Evolutionary conservation across 2,888 invertebrate genomes (phyloP), one percentile per base, ranked within the genome.

Genomic region (Epistrophe grossulariae): DNA sequence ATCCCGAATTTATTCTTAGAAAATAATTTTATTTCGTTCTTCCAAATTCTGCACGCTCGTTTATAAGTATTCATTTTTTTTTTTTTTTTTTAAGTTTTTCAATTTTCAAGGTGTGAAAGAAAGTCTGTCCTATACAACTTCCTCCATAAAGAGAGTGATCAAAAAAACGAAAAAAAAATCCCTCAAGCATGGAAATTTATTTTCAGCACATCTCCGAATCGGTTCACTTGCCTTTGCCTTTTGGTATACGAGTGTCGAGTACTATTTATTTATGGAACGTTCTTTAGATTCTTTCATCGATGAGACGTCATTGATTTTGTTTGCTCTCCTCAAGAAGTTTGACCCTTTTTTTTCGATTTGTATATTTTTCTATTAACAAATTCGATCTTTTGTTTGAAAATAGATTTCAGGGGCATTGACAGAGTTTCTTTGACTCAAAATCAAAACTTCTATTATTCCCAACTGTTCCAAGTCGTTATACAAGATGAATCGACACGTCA

Each of bases 321-420:
- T 55, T 52, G 5, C 19, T 50, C 50, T 31, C 28, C 13, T 45
- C 31, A 11, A 48, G 13, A 9, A 9, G 9, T 40, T 68, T 35
- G 43, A 76, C 62, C 60, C 24, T 24, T 24, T 68, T n/a, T 17
- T 70, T 68, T 76, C 45, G n/a, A 24, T n/a, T 50, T 40, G n/a
- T 17, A 8, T 24, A 17, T 3, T 24, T 62, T 7, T 68, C 60
- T 77, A 55, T 73, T 59, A 38, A 38, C 24, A n/a, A 45, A 31
- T 70, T 52, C 35, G 40, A 52, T 62, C 81, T 78, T 81, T 78
- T 85, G 81, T 81, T 66, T 70, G n/a, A 38, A 85, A 85, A 79
- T 79, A 85, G 57, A 82, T 81, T 85, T 82, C 82, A 85, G 64
- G 82, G 82, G 70, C 85, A 85, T 78, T 85, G 85, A 84, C 83